phyloP scores from a whole-genome alignment of 2,888 invertebrate genomes.

The Panzeria rudis region DNA sequence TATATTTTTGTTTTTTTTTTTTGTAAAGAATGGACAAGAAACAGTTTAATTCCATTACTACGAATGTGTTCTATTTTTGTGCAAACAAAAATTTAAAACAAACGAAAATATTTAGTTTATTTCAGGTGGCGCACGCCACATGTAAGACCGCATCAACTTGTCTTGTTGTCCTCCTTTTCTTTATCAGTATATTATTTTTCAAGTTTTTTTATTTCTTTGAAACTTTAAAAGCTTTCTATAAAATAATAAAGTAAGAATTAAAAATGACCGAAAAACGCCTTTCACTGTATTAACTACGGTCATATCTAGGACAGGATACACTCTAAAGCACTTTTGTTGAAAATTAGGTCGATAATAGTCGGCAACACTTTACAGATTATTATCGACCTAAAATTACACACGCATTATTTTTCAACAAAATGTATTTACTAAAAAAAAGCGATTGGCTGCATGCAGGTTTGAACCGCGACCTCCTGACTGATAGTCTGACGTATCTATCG shows the following conservation, averaged over 20 bases:
- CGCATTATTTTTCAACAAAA: too few relatives aligned
- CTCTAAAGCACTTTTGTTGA: too few relatives aligned
- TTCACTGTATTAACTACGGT: neutral
- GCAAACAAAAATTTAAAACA: neutral
- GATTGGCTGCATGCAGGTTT: too few relatives aligned
- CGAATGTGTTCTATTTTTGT: neutral
- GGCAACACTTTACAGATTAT: too few relatives aligned
- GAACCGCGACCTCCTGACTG: too few relatives aligned
- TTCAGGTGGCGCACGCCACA: constrained; percentile 41
- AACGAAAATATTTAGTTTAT: constrained; percentile 23
- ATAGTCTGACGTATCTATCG: too few relatives aligned
- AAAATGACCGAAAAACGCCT: neutral
- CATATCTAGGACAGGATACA: neutral
- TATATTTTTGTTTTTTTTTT: constrained; percentile 49
- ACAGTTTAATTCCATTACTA: constrained; percentile 33
- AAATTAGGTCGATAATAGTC: too few relatives aligned
- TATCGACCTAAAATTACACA: too few relatives aligned
- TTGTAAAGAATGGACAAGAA: constrained; percentile 6
- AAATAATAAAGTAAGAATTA: neutral
- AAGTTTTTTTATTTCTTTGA: neutral
- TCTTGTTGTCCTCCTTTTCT: constrained; percentile 45
- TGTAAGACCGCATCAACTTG: constrained; percentile 51
- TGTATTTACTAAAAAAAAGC: too few relatives aligned
- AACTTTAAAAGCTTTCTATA: neutral
- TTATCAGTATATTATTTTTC: neutral